Conservation (phyloP, 2,113 vertebrate species). For the Peromyscus leucopus region DNA sequence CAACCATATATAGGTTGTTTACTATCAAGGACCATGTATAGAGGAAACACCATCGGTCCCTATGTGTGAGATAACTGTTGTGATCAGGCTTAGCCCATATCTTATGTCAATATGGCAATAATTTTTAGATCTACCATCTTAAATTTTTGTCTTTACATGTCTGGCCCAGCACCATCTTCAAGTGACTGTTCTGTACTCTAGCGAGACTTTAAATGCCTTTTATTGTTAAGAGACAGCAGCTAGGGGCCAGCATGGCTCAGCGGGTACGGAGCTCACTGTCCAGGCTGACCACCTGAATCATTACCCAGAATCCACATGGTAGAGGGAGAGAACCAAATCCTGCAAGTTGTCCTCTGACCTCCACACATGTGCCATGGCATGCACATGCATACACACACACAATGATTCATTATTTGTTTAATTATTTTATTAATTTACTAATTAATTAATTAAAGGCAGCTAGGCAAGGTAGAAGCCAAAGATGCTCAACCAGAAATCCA, state of each 20-base stretch:
- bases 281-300: background rate
- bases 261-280: background rate
- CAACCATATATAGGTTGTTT: background rate
- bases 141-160: background rate
- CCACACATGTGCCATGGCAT: background rate
- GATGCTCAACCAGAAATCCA: conserved; percentile 62
- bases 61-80: background rate
- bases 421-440: background rate
- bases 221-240: conserved; percentile 18
- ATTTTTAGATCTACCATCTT: background rate
- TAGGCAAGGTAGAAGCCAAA: conserved; percentile 43
- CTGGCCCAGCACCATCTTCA: conserved; percentile 30
- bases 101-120: background rate
- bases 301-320: background rate
- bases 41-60: background rate
- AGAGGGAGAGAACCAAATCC: background rate
- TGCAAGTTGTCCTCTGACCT: background rate
- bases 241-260: background rate
- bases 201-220: background rate
- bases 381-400: background rate
- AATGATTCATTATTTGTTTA: too few relatives aligned
- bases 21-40: background rate
- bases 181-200: conserved; percentile 22
- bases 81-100: background rate
- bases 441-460: background rate